Base-by-base conservation (phyloP, 2,797 vertebrate genomes). In the Macropodus opercularis region DNA sequence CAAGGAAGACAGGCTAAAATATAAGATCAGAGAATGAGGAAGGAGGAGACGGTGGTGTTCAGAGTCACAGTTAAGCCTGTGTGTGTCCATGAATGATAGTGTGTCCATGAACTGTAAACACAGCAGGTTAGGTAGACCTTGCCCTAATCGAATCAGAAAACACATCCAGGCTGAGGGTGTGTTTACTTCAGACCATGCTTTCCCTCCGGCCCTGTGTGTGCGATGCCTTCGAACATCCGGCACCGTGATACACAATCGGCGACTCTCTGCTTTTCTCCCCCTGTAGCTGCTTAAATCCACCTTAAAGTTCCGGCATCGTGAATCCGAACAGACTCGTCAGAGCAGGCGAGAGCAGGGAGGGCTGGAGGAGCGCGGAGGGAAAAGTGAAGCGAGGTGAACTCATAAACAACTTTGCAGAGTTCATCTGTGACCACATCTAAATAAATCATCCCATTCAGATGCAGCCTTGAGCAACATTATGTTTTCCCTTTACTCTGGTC, bases 361-460 rank as follows among this genome's bases (percentile, higher is more conserved):
- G 57, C n/a, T 13, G 3, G n/a, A 22, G 27, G 12, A 43, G 42
- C 18, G 29, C 35, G 40, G 36, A 34, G 21, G 39, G 48, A 21
- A 14, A 52, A 56, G 53, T 62, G 64, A 67, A 63, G 63, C 11
- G 63, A 78, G 72, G 73, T 63, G 69, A 67, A 75, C 66, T 65
- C 46, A 65, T 76, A 75, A 85, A 85, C 70, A 75, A 66, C 34
- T 85, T 88, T 64, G 66, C 42, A 26, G 77, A 81, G 76, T 79
- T 84, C 62, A 69, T 65, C 78, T 70, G 75, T 36, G 83, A 67
- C 76, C 71, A 58, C 65, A 65, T 87, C 68, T 63, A 75, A 85
- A 82, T 87, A 84, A 90, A 89, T 83, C 72, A 75, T 73, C 63
- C 44, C 46, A 62, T 78, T 81, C 65, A 75, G 55, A 66, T 26